Percentiles rank a stretch among this genome's conserved stretches.
These are phyloP conservation scores for Atrina japonica DNA, from an alignment of 2,888 invertebrate species.

Conservation along the genomic window DNA sequence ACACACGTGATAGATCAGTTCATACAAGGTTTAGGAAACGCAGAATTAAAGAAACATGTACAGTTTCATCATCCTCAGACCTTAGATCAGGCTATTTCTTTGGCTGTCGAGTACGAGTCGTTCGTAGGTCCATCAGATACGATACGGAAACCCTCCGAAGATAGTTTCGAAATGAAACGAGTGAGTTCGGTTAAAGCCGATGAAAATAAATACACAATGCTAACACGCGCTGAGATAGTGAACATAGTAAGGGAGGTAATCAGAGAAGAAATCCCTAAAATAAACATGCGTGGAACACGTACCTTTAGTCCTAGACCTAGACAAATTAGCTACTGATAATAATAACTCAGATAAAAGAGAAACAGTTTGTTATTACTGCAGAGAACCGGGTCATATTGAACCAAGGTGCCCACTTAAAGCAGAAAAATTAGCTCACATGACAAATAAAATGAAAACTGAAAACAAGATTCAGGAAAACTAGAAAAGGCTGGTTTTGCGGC, in stretches of 20 bases:
- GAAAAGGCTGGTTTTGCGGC: not conserved
- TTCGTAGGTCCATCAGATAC: constrained; percentile 5
- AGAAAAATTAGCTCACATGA: not conserved
- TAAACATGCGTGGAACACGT: not conserved
- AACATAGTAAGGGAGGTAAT: no score
- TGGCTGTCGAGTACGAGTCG: constrained; percentile 19
- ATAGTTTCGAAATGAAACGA: not conserved
- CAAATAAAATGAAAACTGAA: not conserved
- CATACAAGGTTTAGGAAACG: constrained; percentile 1
- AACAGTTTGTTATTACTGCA: constrained; percentile 10
- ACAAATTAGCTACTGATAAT: no score
- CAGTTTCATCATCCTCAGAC: constrained; percentile 23
- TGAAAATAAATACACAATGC: no score
- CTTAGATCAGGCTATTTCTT: constrained; percentile 18
- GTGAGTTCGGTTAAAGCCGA: no score
- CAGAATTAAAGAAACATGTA: constrained; percentile 14
- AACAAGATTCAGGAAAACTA: not conserved
- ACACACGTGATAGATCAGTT: constrained; percentile 2
- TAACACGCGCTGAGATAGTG: no score
- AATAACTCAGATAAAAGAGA: no score
- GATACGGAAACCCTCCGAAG: no score
- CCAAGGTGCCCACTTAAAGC: not conserved
- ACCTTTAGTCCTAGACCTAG: no score
- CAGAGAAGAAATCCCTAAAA: not conserved
- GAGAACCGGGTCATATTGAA: constrained; percentile 2